Evolutionary conservation across 1,140 invertebrate species (phyloP), one percentile per base, ranked within the genome.

Genomic region (Drosophila pseudoananassae): DNA sequence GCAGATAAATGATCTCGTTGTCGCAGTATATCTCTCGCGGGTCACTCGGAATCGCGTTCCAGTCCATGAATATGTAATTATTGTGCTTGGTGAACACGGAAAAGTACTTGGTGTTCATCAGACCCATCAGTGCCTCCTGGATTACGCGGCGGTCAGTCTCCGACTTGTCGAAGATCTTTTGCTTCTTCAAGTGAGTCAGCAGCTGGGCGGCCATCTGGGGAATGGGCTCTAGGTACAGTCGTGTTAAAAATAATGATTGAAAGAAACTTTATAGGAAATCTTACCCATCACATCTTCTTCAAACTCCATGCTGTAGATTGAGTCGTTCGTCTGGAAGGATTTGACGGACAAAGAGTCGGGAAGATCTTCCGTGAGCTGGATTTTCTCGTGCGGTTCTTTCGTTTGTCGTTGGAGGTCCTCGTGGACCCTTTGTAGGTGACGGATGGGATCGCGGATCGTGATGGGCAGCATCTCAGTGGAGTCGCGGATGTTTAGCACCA

Each of bases 61-160:
- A 91, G 68, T 91, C 90, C 83, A 91, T 82, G 23, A 90, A 82
- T 3, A 74, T 70, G 54, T 85, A 91, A 40, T 87, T 78, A 17
- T 73, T 77, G 60, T 90, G 84, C 58, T 79, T 76, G n/a, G 56
- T 64, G 7, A 91, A 74, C 4, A 69, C 49, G 20, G 53, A 68
- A 49, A 91, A 91, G 29, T 91, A 91, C 17, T 79, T 71, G 3
- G 63, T 76, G 12, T 73, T 59, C 0, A 91, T 17, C 6, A 91
- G 56, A 6, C 33, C 38, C 3, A 50, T 15, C 17, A 91, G 4
- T 0, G 90, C 78, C 33, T 76, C 90, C 1, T 88, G 79, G 3
- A 91, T 66, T 0, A 91, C 76, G 1, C 75, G 66, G n/a, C 80
- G 83, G 23, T 91, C 90, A 1, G 78, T 76, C 46, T 91, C 90